Evolutionary conservation across 2,888 invertebrate species (phyloP).

Genomic region (Stomorhina lunata): DNA sequence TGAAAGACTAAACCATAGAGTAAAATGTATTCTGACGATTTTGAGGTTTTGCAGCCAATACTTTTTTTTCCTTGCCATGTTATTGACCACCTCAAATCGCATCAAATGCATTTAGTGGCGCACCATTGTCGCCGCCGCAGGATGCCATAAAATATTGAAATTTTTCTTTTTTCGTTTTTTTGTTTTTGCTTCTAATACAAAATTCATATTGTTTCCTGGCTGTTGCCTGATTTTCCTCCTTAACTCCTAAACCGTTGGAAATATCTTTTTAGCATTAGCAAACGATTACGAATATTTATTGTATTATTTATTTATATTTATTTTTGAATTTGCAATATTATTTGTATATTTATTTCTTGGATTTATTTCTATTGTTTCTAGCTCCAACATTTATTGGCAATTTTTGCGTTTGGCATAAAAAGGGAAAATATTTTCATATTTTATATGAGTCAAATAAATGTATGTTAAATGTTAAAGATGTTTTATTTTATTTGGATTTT

Average conservation of each 20-base stretch:
- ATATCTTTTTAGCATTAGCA: conserved; percentile 44
- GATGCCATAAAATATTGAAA: conserved; percentile 64
- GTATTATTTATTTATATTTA: conserved; percentile 54
- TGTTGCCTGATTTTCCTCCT: background rate
- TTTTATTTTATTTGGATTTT: conserved; percentile 15
- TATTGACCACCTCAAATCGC: conserved; percentile 43
- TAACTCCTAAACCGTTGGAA: conserved; percentile 62
- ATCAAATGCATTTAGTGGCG: conserved; percentile 59
- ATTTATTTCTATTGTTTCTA: conserved; percentile 38
- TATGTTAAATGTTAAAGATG: background rate
- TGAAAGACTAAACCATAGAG: background rate
- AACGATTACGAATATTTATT: conserved; percentile 55
- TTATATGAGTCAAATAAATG: background rate
- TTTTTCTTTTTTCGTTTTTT: conserved; percentile 18
- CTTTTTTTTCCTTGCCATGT: too few relatives aligned
- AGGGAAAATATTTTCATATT: conserved; percentile 37
- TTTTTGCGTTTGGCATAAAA: background rate
- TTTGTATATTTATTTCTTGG: conserved; percentile 41
- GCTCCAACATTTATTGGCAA: conserved; percentile 38
- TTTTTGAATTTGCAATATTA: conserved; percentile 1
- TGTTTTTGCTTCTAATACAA: background rate
- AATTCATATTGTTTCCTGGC: background rate
- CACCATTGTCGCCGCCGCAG: conserved; percentile 66
- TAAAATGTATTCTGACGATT: background rate
- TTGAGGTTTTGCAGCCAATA: background rate